Evolutionary conservation across 2,113 vertebrate species (phyloP), one percentile per base, ranked within the genome.

Genomic region (Spilogale gracilis): DNA sequence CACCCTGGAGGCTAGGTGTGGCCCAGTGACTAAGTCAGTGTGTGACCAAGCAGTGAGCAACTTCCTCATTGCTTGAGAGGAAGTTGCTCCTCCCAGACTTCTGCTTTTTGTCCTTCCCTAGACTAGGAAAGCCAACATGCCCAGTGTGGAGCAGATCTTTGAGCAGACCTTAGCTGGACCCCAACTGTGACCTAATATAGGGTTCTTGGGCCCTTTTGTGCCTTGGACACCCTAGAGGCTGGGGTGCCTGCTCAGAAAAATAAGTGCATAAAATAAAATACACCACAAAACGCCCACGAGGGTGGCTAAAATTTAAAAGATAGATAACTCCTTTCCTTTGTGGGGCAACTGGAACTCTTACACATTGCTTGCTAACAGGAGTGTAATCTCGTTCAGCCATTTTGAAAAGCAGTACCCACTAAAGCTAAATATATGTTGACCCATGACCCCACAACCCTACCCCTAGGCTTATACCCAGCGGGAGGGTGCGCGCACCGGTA

Each of bases 21-120:
- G 79, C 96, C 82, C 48, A 52, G 45, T 91, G 94, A 84, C 52
- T 93, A 63, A 89, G 38, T 52, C 20, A 65, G 12, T 85, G 69
- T 61, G 9, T 88, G 90, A 93, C 78, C 91, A 58, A 93, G 82
- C 73, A 63, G 27, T 8, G 65, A 94, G 54, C 90, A 95, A 79
- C 65, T 93, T 93, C 86, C 58, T 93, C n/a, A 18, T 60, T 94
- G 43, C 60, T 73, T 2, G 3, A 89, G 32, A 97, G 90, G 79
- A 97, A 95, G 81, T 82, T 89, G 87, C 95, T 52, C 38, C 23
- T 76, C 58, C 65, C 63, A 18, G 54, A 89, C 78, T 96, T 97
- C 63, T 93, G 84, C 87, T 78, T 65, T 82, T 83, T 71, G 32
- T 73, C 18, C 50, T 92, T 45, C 82, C 52, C 71, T 89, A 0